A percentile compares a stretch with the other conserved stretches of the same genome.
These are phyloP conservation scores for Drepanosiphum platanoidis DNA, from an alignment of 2,888 invertebrate species.

Conservation along the genomic window DNA sequence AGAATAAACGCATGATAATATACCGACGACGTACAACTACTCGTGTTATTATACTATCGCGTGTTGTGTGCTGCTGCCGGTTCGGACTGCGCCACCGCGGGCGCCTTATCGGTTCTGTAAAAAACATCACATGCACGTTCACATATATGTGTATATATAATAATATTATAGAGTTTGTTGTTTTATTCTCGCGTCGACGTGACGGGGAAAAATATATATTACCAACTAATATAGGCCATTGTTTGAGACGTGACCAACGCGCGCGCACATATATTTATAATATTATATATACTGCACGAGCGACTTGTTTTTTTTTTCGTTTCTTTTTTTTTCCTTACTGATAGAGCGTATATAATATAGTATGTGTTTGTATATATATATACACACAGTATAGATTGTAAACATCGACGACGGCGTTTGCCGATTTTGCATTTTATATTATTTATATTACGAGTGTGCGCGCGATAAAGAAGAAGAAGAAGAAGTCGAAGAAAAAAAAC, in stretches of 20 bases:
- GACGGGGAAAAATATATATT: constrained; percentile 25
- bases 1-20: neutral
- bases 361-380: too few relatives aligned
- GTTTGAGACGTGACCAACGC: constrained; percentile 60
- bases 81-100: constrained; percentile 44
- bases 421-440: constrained; percentile 51
- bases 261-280: constrained; percentile 10
- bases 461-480: constrained; percentile 9
- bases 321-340: constrained; percentile 19
- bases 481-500: too few relatives aligned
- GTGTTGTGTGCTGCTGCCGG: constrained; percentile 30
- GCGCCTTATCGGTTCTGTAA: constrained; percentile 61
- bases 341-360: neutral
- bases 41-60: constrained; percentile 21
- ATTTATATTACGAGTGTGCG: neutral
- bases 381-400: constrained; percentile 24
- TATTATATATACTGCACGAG: constrained; percentile 34
- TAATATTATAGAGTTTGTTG: constrained; percentile 49
- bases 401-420: constrained; percentile 26
- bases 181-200: constrained; percentile 40
- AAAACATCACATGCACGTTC: constrained; percentile 50
- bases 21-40: too few relatives aligned
- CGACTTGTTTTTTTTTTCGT: constrained; percentile 32
- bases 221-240: constrained; percentile 59
- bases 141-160: too few relatives aligned